Percentiles rank a stretch among this genome's conserved stretches.
Evolutionary conservation across 2,113 vertebrate species (phyloP).

Genomic region (Silurus asotus): DNA sequence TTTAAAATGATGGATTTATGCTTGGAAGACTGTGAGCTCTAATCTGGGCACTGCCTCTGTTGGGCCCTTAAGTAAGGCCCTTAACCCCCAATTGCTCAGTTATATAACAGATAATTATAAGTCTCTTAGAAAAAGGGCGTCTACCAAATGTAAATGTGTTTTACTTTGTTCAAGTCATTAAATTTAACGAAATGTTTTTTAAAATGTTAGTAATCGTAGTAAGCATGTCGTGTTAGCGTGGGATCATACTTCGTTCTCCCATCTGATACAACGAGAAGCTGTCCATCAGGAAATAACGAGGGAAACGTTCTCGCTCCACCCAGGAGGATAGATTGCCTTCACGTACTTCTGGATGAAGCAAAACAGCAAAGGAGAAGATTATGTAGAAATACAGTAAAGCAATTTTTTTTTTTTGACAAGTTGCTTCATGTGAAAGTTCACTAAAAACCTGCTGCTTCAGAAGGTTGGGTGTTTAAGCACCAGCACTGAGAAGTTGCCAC

Average conservation of each 20-base stretch:
- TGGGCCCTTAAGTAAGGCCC: no score
- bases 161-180: background rate
- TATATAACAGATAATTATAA: no score
- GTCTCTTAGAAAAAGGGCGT: no score
- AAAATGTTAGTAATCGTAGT: background rate
- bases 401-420: background rate
- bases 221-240: background rate
- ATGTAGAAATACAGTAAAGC: background rate
- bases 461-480: no score
- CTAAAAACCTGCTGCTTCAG: background rate
- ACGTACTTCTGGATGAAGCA: conserved; percentile 72
- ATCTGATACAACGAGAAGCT: conserved; percentile 88
- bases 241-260: conserved; percentile 82
- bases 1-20: no score
- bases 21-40: no score
- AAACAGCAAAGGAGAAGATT: background rate
- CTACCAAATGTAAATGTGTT: background rate
- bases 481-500: no score
- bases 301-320: conserved; percentile 89
- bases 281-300: conserved; percentile 79
- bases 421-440: background rate
- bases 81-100: no score
- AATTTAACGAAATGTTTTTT: background rate
- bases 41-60: no score
- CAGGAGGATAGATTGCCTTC: conserved; percentile 85